Evolutionary conservation across 2,888 invertebrate species (phyloP), one percentile per base, ranked within the genome.

Genomic region (Zeuzera pyrina): DNA sequence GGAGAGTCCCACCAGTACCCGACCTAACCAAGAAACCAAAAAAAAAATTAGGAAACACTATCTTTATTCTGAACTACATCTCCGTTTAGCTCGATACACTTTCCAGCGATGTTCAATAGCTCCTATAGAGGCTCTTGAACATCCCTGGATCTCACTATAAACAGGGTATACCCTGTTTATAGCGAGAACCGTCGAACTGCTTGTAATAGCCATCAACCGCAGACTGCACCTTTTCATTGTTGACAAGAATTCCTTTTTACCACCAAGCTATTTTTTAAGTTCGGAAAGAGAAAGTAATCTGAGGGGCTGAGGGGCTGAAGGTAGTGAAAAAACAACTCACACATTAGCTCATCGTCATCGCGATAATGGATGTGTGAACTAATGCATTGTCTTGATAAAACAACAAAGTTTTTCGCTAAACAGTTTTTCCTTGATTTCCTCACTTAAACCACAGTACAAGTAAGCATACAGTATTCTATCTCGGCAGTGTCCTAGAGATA

Each of bases 301-400:
- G 12, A 24, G 24, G 12, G 3, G 12, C 3, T 7, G 3, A 22
- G 22, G 7, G n/a, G 31, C 33, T 36, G 29, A 4, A 31, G 34
- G 31, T 33, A 29, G 15, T 39, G 30, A 25, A 11, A 25, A 30
- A 39, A 15, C 23, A 35, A 28, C 37, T 39, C 26, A 13, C 29
- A 34, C 26, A 26, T 27, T 32, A 31, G 28, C 16, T 34, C 33
- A 32, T 16, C 14, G 33, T 31, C 34, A 38, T 41, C 19, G 34
- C 30, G 19, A 23, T 30, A 14, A 27, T 25, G 14, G 32, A 38
- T 7, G 31, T 32, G 33, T 39, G 39, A 33, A 29, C 38, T 16
- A 16, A 33, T 29, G 38, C 38, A n/a, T 43, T 41, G 15, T 41
- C 39, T 15, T 35, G 40, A 21, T 42, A 33, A 30, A 36, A 36